Conservation (phyloP, 2,797 vertebrate genomes). For the Phataginus tetradactyla region DNA sequence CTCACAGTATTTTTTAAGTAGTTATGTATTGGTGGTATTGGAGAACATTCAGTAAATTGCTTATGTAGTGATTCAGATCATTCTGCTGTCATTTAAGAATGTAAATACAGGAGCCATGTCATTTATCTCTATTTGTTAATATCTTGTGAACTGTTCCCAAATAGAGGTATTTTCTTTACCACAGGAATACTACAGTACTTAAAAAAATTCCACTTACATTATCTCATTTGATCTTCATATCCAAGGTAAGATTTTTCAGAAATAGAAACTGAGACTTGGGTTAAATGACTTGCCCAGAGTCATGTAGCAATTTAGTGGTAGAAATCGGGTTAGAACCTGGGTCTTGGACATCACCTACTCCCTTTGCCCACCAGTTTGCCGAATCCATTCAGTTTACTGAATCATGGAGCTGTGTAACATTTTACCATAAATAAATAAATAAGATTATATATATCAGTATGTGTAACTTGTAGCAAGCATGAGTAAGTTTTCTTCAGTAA, state of each 20-base stretch:
- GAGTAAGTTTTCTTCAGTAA: background rate
- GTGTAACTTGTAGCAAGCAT: background rate
- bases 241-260: background rate
- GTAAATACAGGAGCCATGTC: background rate
- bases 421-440: background rate
- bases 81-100: background rate
- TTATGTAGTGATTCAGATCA: background rate
- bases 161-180: background rate
- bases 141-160: background rate
- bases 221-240: constrained; percentile 38
- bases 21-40: background rate
- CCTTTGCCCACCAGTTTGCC: background rate
- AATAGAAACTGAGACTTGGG: background rate
- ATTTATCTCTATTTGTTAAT: background rate
- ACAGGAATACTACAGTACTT: background rate
- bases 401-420: background rate
- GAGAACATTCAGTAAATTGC: background rate
- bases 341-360: background rate
- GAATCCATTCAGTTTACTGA: background rate
- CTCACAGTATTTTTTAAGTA: background rate
- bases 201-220: background rate
- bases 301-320: background rate
- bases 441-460: background rate
- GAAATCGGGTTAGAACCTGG: background rate
- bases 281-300: constrained; percentile 17